Percentiles rank a stretch among this genome's conserved stretches.
phyloP scores from a whole-genome alignment of 92 coral and sea anemone genomes.

The Phenganax subtilis region DNA sequence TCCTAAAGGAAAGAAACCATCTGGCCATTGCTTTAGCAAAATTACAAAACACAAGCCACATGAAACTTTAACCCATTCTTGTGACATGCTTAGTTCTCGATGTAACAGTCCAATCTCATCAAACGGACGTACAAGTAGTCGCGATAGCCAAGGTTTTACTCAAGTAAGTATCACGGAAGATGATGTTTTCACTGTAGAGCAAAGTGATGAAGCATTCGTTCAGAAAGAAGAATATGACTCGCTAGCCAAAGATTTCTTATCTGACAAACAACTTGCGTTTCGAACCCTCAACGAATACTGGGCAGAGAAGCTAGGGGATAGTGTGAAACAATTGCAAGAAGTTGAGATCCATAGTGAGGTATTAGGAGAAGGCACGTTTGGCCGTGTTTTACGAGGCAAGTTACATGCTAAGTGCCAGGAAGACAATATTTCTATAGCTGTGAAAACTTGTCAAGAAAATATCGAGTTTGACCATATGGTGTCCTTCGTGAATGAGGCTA shows the following conservation, averaged over 20 bases:
- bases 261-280: constrained; percentile 11
- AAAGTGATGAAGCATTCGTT: neutral
- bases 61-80: neutral
- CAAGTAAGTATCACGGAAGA: constrained; percentile 4
- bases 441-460: constrained; percentile 31
- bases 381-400: constrained; percentile 27
- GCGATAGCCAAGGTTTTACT: neutral
- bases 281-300: constrained; percentile 35
- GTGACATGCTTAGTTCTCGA: neutral
- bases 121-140: neutral
- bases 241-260: constrained; percentile 19
- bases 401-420: neutral
- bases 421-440: constrained; percentile 22
- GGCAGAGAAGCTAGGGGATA: constrained; percentile 14
- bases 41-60: constrained; percentile 12
- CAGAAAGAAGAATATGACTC: neutral
- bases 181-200: constrained; percentile 27
- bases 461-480: constrained; percentile 31
- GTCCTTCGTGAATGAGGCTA: constrained; percentile 28
- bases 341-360: constrained; percentile 23
- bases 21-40: constrained; percentile 8
- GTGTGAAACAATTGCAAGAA: constrained; percentile 8
- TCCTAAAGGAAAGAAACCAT: neutral
- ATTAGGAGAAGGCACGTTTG: constrained; percentile 31
- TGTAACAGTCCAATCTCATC: neutral